Conservation (phyloP, 2,113 vertebrate species). For the Dipodomys ordii region DNA sequence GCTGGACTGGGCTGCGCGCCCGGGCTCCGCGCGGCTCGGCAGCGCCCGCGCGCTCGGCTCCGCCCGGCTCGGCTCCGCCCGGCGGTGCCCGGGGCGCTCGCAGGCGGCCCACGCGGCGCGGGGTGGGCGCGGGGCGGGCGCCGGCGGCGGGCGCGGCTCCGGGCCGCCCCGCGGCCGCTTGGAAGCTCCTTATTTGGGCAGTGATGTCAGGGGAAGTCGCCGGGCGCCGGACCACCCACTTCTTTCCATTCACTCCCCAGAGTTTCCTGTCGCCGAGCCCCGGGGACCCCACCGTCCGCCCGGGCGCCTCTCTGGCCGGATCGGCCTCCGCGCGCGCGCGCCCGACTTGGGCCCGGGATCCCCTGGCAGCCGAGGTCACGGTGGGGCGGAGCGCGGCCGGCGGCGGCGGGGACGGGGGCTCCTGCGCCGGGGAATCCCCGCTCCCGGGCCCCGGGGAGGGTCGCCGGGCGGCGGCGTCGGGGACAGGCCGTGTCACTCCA, state of each 20-base stretch:
- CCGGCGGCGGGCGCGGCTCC: conserved; percentile 77
- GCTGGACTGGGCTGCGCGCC: conserved; percentile 69
- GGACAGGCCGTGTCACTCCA: conserved; percentile 78
- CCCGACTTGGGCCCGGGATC: conserved; percentile 8
- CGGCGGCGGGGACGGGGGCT: not conserved
- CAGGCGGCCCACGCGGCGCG: conserved; percentile 82
- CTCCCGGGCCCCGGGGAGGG: conserved; percentile 49
- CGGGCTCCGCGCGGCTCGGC: conserved; percentile 70
- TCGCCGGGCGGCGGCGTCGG: conserved; percentile 45
- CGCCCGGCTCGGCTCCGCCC: conserved; percentile 85
- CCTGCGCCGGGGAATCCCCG: conserved; percentile 75
- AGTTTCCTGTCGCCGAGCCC: conserved; percentile 86
- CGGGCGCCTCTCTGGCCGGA: conserved; percentile 60
- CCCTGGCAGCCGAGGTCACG: not conserved
- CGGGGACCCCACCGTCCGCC: conserved; percentile 63
- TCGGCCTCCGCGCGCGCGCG: not conserved
- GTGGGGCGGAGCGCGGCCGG: not conserved
- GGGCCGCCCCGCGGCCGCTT: conserved; percentile 86
- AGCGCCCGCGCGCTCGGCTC: conserved; percentile 74
- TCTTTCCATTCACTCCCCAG: conserved; percentile 88
- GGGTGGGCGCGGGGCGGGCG: conserved; percentile 84
- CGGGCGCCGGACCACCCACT: conserved; percentile 88
- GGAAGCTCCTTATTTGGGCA: conserved; percentile 94
- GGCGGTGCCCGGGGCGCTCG: conserved; percentile 87
- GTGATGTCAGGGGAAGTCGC: conserved; percentile 94